A percentile compares a stretch with the other conserved stretches of the same genome.
Evolutionary conservation across 2,113 vertebrate species (phyloP).

Genomic region (Sturnus vulgaris): DNA sequence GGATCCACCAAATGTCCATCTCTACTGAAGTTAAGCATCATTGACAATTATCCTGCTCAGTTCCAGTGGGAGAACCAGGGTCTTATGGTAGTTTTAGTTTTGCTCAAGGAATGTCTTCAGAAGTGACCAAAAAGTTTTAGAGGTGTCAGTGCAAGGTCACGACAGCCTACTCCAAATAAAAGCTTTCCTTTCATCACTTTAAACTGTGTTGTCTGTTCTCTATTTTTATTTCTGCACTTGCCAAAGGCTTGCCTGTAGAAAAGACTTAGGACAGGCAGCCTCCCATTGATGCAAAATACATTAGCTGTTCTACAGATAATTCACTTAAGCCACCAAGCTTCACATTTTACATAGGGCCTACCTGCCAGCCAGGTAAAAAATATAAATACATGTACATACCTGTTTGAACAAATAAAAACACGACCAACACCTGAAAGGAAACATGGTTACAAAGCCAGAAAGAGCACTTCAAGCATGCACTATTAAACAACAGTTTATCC

Average conservation of each 20-base stretch:
- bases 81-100: background rate
- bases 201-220: background rate
- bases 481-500: background rate
- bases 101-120: slow-evolving; percentile 6
- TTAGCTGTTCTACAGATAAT: background rate
- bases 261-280: background rate
- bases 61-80: background rate
- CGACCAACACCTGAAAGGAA: background rate
- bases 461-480: background rate
- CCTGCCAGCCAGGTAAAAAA: background rate
- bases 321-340: background rate
- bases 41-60: background rate
- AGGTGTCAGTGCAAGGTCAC: background rate
- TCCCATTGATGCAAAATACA: background rate
- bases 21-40: background rate
- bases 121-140: background rate
- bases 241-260: background rate
- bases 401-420: background rate
- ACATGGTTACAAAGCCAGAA: background rate
- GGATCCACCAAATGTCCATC: background rate
- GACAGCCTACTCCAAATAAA: slow-evolving; percentile 19
- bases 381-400: rapidly evolving
- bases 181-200: background rate
- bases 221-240: background rate
- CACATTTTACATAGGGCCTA: background rate